Conservation (phyloP, 2,797 vertebrate genomes). For the Mycteria americana region DNA sequence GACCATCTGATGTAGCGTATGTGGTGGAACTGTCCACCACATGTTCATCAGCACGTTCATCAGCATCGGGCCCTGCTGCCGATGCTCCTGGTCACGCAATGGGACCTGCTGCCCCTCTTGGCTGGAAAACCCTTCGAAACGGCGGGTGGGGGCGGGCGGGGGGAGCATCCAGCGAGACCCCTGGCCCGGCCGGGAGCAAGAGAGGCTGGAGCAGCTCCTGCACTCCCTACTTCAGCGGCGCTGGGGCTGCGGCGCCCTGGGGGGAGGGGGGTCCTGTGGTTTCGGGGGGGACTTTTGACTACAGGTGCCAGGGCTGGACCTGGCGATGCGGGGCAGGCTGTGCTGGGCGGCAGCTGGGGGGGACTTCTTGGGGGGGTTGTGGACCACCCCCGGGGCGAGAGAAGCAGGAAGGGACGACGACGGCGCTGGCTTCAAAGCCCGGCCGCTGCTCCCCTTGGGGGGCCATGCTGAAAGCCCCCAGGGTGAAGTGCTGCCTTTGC, state of each 20-base stretch:
- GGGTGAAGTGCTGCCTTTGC: not conserved
- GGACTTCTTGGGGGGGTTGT: not conserved
- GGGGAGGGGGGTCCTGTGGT: not conserved
- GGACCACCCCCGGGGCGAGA: not conserved
- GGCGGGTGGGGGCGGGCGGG: rapidly evolving
- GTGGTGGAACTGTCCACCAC: not conserved
- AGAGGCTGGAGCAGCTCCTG: not conserved
- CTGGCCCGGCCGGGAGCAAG: not conserved
- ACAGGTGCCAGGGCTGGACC: not conserved
- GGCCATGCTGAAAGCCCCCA: rapidly evolving
- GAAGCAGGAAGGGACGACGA: not conserved
- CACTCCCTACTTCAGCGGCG: rapidly evolving
- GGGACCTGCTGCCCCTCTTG: not conserved
- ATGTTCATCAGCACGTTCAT: rapidly evolving
- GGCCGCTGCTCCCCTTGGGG: not conserved
- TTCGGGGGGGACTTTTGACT: not conserved
- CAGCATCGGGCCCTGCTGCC: not conserved
- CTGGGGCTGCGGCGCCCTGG: rapidly evolving
- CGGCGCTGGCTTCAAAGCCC: not conserved
- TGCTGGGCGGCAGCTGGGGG: not conserved
- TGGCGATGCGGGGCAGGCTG: not conserved
- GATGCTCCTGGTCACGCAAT: not conserved
- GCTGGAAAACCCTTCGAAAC: not conserved
- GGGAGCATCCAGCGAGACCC: not conserved
- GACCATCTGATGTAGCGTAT: rapidly evolving